Conservation (phyloP, 2,797 vertebrate genomes). For the Danio aesculapii region DNA sequence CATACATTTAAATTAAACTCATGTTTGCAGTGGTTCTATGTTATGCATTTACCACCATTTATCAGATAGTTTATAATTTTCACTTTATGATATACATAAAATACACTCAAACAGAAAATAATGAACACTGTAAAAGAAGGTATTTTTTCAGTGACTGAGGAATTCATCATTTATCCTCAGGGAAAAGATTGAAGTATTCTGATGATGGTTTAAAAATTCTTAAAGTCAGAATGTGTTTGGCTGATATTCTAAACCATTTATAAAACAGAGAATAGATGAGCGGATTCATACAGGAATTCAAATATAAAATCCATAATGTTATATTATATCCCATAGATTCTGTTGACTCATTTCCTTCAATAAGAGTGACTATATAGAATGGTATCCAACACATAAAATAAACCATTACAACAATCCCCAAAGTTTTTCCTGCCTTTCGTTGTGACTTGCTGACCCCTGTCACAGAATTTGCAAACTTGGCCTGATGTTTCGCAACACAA, state of each 20-base stretch:
- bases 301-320: conserved; percentile 64
- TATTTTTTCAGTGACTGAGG: too few relatives aligned
- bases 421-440: conserved; percentile 70
- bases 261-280: conserved; percentile 73
- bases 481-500: conserved; percentile 64
- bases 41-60: background rate
- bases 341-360: background rate
- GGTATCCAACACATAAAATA: conserved; percentile 70
- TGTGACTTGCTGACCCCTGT: conserved; percentile 57
- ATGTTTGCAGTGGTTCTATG: too few relatives aligned
- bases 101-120: too few relatives aligned
- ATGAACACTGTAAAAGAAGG: background rate
- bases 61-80: background rate
- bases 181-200: conserved; percentile 28
- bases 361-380: conserved; percentile 64
- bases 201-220: conserved; percentile 57
- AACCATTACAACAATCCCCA: conserved; percentile 65
- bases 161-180: background rate
- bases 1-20: too few relatives aligned
- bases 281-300: conserved; percentile 72
- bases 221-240: conserved; percentile 63
- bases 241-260: conserved; percentile 70
- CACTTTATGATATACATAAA: background rate
- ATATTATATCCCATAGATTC: conserved; percentile 21
- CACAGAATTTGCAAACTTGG: conserved; percentile 49